phyloP scores from a whole-genome alignment of 2,797 vertebrate genomes.

The Agapornis canus region DNA sequence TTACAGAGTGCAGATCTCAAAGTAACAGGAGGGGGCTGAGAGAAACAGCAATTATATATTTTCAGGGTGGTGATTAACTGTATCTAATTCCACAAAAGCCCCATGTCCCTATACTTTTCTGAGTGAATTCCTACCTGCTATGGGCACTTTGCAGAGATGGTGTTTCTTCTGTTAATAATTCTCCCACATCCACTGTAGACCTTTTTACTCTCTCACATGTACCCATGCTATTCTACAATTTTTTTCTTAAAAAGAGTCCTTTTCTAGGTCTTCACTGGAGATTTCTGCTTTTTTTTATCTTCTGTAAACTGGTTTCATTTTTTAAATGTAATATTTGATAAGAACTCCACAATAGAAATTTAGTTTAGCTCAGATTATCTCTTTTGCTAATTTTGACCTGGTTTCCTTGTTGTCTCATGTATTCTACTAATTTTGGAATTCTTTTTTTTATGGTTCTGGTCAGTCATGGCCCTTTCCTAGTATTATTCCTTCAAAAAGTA shows the following conservation, averaged over 20 bases:
- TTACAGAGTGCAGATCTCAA: slow-evolving; percentile 20
- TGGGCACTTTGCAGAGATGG: neutral
- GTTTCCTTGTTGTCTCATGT: neutral
- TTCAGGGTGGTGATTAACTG: slow-evolving; percentile 29
- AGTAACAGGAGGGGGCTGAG: neutral
- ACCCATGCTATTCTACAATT: neutral
- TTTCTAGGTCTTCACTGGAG: neutral
- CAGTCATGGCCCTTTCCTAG: neutral
- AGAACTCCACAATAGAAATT: neutral
- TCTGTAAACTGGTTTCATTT: neutral
- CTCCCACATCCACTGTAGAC: neutral
- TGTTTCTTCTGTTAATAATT: neutral
- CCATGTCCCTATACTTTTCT: neutral
- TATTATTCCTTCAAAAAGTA: neutral
- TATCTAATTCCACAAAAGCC: neutral
- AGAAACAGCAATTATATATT: slow-evolving; percentile 33
- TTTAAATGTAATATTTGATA: neutral
- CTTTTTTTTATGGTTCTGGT: neutral
- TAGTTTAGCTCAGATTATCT: neutral
- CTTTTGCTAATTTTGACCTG: neutral
- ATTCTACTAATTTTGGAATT: neutral
- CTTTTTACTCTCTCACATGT: neutral
- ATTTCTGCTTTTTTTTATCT: neutral
- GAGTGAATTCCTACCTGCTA: neutral
- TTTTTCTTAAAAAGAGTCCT: neutral